phyloP scores from a whole-genome alignment of 2,888 invertebrate species.

The Petrolisthes manimaculis region DNA sequence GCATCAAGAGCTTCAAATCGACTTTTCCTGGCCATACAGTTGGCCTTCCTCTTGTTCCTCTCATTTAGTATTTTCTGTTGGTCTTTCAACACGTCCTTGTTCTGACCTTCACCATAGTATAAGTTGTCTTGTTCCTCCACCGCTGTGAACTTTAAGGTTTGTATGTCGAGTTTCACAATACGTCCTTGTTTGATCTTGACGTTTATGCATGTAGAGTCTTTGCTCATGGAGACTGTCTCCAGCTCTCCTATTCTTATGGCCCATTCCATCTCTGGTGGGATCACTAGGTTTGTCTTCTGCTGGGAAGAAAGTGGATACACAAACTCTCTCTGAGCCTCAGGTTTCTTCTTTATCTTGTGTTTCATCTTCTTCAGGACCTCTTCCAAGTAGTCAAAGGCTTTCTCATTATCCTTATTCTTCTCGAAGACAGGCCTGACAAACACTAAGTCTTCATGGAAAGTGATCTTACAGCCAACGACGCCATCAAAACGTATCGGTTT shows the following conservation, averaged over 20 bases:
- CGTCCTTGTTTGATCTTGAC: conserved; percentile 61
- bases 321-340: conserved; percentile 42
- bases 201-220: conserved; percentile 60
- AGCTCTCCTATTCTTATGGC: conserved; percentile 63
- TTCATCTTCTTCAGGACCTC: conserved; percentile 62
- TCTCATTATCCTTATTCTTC: conserved; percentile 62
- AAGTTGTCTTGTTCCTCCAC: conserved; percentile 46
- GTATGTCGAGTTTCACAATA: conserved; percentile 57
- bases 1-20: conserved; percentile 58
- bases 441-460: conserved; percentile 49
- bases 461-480: conserved; percentile 60
- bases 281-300: conserved; percentile 51
- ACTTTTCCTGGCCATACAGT: conserved; percentile 59
- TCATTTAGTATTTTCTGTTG: conserved; percentile 60
- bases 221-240: conserved; percentile 62
- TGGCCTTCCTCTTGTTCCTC: conserved; percentile 59
- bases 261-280: conserved; percentile 64
- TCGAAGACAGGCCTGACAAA: conserved; percentile 47
- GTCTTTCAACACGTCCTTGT: conserved; percentile 59
- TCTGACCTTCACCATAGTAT: conserved; percentile 63
- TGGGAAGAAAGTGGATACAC: conserved; percentile 59
- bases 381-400: conserved; percentile 46
- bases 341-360: conserved; percentile 38
- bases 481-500: conserved; percentile 61
- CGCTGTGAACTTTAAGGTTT: conserved; percentile 37